These are phyloP conservation scores for Steinernema hermaphroditum DNA, from an alignment of 2,888 invertebrate species.

Conservation along the genomic window DNA sequence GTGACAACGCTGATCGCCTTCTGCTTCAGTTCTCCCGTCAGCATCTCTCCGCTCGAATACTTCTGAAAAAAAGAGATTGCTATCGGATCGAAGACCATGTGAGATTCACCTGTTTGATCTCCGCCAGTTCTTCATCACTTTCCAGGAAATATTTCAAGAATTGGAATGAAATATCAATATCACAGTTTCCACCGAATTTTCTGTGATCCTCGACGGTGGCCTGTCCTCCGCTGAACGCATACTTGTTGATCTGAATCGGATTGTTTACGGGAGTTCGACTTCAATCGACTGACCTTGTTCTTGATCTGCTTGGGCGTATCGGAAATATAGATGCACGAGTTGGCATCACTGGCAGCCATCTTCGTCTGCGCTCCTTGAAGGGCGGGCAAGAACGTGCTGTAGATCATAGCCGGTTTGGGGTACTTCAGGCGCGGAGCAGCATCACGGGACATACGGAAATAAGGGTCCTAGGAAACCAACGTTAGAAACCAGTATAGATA, in stretches of 20 bases:
- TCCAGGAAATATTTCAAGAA: constrained; percentile 92
- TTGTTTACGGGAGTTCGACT: no score
- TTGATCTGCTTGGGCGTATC: constrained; percentile 93
- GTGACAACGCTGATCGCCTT: constrained; percentile 78
- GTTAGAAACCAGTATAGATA: neutral
- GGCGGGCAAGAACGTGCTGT: constrained; percentile 83
- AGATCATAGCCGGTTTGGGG: constrained; percentile 84
- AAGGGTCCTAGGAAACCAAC: constrained; percentile 95
- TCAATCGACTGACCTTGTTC: no score
- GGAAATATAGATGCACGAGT: constrained; percentile 89
- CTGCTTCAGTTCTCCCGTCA: constrained; percentile 93
- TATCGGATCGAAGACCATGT: neutral
- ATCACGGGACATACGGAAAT: constrained; percentile 97
- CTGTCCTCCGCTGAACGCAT: constrained; percentile 96
- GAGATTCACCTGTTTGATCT: constrained; percentile 73
- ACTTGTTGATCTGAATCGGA: constrained; percentile 77
- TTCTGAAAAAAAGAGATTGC: constrained; percentile 71
- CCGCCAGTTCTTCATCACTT: constrained; percentile 82
- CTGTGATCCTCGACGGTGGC: constrained; percentile 87
- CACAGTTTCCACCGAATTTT: constrained; percentile 85
- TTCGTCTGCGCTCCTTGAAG: constrained; percentile 94
- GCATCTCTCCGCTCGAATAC: constrained; percentile 82
- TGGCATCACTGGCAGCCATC: constrained; percentile 94
- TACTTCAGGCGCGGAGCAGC: constrained; percentile 88
- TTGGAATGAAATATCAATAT: constrained; percentile 91